phyloP scores from a whole-genome alignment of 2,888 invertebrate genomes.

The Phortica okadai region DNA sequence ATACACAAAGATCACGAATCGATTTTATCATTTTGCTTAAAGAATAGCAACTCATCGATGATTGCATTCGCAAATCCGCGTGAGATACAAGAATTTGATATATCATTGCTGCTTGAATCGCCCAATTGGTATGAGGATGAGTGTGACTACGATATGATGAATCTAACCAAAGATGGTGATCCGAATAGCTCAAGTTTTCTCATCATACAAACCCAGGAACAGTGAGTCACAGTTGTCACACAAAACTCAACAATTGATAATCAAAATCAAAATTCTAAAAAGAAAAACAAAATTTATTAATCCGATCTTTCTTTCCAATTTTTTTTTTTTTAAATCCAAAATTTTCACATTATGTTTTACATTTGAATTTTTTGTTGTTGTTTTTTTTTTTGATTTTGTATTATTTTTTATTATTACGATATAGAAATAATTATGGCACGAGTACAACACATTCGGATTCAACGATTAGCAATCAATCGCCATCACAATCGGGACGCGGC shows the following conservation, averaged over 20 bases:
- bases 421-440: constrained; percentile 59
- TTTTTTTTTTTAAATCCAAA: not conserved
- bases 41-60: constrained; percentile 90
- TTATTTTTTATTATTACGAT: not conserved
- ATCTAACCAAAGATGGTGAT: constrained; percentile 86
- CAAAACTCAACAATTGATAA: too few species aligned
- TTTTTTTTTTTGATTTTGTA: not conserved
- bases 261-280: too few species aligned
- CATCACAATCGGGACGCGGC: constrained; percentile 87
- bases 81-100: constrained; percentile 98
- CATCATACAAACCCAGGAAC: constrained; percentile 85
- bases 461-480: constrained; percentile 62
- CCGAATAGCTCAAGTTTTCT: constrained; percentile 83
- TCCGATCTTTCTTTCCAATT: not conserved
- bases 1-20: constrained; percentile 99
- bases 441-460: constrained; percentile 59
- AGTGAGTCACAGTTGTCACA: constrained; percentile 57
- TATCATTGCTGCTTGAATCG: constrained; percentile 91
- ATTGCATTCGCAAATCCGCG: constrained; percentile 96
- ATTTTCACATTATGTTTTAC: not conserved
- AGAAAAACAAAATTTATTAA: not conserved
- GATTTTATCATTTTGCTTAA: constrained; percentile 97
- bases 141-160: constrained; percentile 96
- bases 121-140: constrained; percentile 97
- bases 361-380: not conserved